These are phyloP conservation scores for Calcarius lapponicus DNA, from an alignment of 2,797 vertebrate species.

Conservation along the genomic window DNA sequence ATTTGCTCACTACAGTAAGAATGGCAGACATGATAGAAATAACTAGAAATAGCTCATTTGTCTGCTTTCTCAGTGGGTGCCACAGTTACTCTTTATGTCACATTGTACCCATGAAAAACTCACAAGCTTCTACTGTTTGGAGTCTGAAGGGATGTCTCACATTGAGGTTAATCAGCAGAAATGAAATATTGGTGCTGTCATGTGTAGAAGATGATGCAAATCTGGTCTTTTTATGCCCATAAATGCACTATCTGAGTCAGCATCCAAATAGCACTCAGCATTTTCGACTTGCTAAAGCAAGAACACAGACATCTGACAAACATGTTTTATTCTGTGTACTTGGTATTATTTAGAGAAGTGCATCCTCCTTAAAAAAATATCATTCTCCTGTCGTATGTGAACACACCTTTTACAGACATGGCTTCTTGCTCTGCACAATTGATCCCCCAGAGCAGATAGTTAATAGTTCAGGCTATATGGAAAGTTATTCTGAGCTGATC, in stretches of 20 bases:
- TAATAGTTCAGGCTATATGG: neutral
- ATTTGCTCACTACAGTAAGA: neutral
- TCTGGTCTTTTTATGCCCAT: neutral
- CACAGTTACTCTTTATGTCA: neutral
- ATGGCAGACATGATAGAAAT: neutral
- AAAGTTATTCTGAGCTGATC: neutral
- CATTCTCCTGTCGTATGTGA: rapidly evolving
- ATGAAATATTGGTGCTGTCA: neutral
- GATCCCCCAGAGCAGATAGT: neutral
- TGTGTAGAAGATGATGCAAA: neutral
- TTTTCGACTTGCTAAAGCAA: neutral
- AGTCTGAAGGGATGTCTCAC: neutral
- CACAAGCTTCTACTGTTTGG: neutral
- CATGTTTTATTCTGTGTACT: neutral
- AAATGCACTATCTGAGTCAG: neutral
- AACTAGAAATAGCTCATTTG: neutral
- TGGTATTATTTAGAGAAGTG: neutral
- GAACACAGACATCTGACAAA: neutral
- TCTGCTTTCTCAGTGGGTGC: neutral
- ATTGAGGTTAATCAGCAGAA: neutral
- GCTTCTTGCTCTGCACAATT: neutral
- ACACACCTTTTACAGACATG: neutral
- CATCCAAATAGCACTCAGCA: neutral
- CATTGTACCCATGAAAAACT: neutral
- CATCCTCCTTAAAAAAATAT: neutral